Evolutionary conservation across 2,888 invertebrate species (phyloP).

Genomic region (Plagodis pulveraria): DNA sequence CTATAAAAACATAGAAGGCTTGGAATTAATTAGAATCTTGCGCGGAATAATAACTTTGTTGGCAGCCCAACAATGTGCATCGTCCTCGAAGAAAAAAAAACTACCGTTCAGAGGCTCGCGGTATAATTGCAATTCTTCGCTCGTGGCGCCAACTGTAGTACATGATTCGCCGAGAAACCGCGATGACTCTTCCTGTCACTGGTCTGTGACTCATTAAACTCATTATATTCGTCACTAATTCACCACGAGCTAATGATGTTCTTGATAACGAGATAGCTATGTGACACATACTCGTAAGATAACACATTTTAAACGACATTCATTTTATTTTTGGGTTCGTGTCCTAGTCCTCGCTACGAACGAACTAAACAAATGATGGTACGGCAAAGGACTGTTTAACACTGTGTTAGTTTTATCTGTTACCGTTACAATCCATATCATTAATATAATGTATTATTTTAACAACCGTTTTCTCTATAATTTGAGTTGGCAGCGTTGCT

Average conservation of each 20-base stretch:
- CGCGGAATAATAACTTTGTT: conserved; percentile 43
- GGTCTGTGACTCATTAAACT: conserved; percentile 40
- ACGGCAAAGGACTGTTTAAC: conserved; percentile 1
- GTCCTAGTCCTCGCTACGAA: too few relatives aligned
- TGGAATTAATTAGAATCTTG: conserved; percentile 18
- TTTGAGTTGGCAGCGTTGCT: conserved; percentile 55
- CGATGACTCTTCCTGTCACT: conserved; percentile 47
- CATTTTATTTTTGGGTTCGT: too few relatives aligned
- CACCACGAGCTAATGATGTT: conserved; percentile 17
- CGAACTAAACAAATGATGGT: too few relatives aligned
- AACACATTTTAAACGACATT: conserved; percentile 7
- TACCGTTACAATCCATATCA: too few relatives aligned
- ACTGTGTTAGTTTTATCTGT: too few relatives aligned
- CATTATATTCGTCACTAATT: conserved; percentile 20
- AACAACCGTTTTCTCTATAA: conserved; percentile 52
- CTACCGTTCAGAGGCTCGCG: conserved; percentile 33
- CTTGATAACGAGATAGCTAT: conserved; percentile 23
- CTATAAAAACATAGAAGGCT: too few relatives aligned
- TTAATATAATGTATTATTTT: too few relatives aligned
- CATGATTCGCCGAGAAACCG: conserved; percentile 51
- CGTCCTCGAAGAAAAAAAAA: conserved; percentile 40
- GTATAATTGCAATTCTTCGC: conserved; percentile 57
- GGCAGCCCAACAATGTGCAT: conserved; percentile 35
- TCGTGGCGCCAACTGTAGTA: conserved; percentile 48
- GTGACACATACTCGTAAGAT: conserved; percentile 8